Percentiles rank a stretch among this genome's conserved stretches.
Evolutionary conservation across 2,888 invertebrate species (phyloP).

Genomic region (Parnassius apollo): DNA sequence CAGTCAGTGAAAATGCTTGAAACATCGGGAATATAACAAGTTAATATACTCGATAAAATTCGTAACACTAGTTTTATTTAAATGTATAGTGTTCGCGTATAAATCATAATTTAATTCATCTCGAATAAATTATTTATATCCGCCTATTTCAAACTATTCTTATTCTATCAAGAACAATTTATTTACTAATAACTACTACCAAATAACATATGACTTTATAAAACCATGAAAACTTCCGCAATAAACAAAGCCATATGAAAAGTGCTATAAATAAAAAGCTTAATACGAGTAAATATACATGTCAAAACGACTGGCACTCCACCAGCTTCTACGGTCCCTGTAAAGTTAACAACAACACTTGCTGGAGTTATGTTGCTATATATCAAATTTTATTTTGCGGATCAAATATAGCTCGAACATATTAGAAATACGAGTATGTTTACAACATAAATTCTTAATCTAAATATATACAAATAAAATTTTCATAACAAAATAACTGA

Average conservation of each 20-base stretch:
- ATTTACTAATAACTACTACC: neutral
- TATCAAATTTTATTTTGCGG: neutral
- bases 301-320: neutral
- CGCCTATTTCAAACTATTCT: neutral
- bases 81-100: too few relatives aligned
- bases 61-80: too few relatives aligned
- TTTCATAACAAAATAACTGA: too few relatives aligned
- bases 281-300: neutral
- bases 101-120: too few relatives aligned
- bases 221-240: neutral
- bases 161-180: neutral
- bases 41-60: too few relatives aligned
- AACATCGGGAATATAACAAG: too few relatives aligned
- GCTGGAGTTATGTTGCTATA: neutral
- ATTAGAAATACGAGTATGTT: neutral
- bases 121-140: too few relatives aligned
- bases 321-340: neutral
- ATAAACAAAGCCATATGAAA: constrained; percentile 4
- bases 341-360: constrained; percentile 1
- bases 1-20: too few relatives aligned
- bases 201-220: neutral
- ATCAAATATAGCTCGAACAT: neutral
- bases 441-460: too few relatives aligned
- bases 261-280: constrained; percentile 12
- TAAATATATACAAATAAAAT: too few relatives aligned